Evolutionary conservation across 2,113 vertebrate genomes (phyloP).

Genomic region (Syngnathus scovelli): DNA sequence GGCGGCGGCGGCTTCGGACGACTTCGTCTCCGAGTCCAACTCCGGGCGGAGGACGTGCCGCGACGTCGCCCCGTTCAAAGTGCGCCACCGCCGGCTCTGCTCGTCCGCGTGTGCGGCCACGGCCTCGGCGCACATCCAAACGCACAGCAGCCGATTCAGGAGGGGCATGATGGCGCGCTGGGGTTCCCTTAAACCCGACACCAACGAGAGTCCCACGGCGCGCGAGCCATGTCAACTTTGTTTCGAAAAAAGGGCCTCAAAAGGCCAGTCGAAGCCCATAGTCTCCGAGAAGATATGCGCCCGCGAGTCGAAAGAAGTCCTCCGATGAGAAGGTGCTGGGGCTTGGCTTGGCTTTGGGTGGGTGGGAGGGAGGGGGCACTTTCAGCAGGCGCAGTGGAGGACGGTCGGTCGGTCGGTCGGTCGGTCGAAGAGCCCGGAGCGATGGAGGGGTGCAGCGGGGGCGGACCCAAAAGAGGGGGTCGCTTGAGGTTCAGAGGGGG

Average conservation of each 20-base stretch:
- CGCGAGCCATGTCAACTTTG: background rate
- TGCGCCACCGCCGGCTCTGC: constrained; percentile 28
- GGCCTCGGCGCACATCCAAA: constrained; percentile 50
- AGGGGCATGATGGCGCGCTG: constrained; percentile 34
- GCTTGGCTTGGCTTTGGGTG: too few species aligned
- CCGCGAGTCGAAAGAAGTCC: background rate
- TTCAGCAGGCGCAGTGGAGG: background rate
- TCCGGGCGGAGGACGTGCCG: background rate
- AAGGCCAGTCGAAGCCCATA: background rate
- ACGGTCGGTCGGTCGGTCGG: background rate
- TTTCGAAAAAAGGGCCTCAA: background rate
- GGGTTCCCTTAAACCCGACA: constrained; percentile 19
- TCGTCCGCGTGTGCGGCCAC: constrained; percentile 18
- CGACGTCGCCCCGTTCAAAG: background rate
- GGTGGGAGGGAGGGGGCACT: too few species aligned
- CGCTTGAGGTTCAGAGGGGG: background rate
- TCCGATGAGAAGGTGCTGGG: background rate
- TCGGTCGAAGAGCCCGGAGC: background rate
- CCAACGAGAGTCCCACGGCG: background rate
- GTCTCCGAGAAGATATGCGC: background rate
- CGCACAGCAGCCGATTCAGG: constrained; percentile 19
- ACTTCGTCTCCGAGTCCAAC: background rate
- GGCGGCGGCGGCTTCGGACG: background rate
- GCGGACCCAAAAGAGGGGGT: constrained; percentile 4
- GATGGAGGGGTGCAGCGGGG: constrained; percentile 9